A percentile compares a stretch with the other conserved stretches of the same genome.
Evolutionary conservation across 2,888 invertebrate genomes (phyloP).

Genomic region (Capitulum mitella): DNA sequence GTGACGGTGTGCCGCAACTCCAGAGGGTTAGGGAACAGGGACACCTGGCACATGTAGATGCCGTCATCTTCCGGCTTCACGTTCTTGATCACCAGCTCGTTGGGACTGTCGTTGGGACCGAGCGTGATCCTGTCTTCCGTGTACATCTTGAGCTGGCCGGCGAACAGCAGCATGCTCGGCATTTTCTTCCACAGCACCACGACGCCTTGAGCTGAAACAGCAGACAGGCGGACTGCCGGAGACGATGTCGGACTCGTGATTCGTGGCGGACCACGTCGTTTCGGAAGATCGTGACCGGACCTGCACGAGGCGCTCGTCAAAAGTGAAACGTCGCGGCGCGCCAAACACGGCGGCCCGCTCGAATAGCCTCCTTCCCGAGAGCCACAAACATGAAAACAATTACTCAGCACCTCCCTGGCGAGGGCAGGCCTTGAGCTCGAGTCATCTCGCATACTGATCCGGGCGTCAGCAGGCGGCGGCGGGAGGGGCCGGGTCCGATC

Average conservation of each 20-base stretch:
- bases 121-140: conserved; percentile 49
- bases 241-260: too few species aligned
- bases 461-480: too few species aligned
- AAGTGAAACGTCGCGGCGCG: too few species aligned
- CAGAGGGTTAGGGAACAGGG: neutral
- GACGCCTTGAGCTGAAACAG: conserved; percentile 47
- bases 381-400: neutral
- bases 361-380: too few species aligned
- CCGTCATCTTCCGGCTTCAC: conserved; percentile 56
- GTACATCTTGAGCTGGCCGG: neutral
- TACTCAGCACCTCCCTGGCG: neutral
- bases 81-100: conserved; percentile 58
- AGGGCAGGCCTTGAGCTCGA: too few species aligned
- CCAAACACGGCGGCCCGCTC: too few species aligned
- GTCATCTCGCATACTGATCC: too few species aligned
- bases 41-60: conserved; percentile 53
- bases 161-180: neutral
- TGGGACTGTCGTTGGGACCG: conserved; percentile 62
- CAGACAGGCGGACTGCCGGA: too few species aligned
- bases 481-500: too few species aligned
- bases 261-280: too few species aligned
- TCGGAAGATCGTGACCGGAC: too few species aligned
- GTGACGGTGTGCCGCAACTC: conserved; percentile 56
- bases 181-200: conserved; percentile 16
- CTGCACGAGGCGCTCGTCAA: too few species aligned